Conservation (phyloP, 2,888 invertebrate species). For the Tetropium fuscum region DNA sequence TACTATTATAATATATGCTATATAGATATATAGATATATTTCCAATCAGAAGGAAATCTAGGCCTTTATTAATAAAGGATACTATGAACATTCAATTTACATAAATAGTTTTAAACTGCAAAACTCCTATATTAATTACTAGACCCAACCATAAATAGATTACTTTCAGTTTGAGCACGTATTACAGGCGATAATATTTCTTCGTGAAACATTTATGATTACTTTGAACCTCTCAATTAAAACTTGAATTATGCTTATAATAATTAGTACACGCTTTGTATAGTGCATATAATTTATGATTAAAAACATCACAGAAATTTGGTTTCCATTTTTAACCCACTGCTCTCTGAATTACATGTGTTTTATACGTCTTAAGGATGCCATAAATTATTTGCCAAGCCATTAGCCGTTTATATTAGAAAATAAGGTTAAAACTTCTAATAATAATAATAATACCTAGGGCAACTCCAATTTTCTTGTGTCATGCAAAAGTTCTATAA, state of each 20-base stretch:
- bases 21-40: too few species aligned
- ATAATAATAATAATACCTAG: slow-evolving; percentile 15
- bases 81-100: too few species aligned
- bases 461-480: too few species aligned
- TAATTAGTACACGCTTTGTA: slow-evolving; percentile 59
- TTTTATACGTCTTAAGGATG: slow-evolving; percentile 31
- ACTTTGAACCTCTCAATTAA: slow-evolving; percentile 58
- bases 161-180: slow-evolving; percentile 13
- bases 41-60: too few species aligned
- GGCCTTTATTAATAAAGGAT: too few species aligned
- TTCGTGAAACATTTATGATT: slow-evolving; percentile 55
- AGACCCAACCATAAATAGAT: slow-evolving; percentile 17
- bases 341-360: slow-evolving; percentile 44
- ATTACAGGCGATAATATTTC: slow-evolving; percentile 38
- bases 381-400: slow-evolving; percentile 30
- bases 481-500: too few species aligned
- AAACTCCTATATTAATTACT: slow-evolving; percentile 16
- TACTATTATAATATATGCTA: too few species aligned
- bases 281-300: slow-evolving; percentile 57
- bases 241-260: slow-evolving; percentile 59
- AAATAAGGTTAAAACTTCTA: slow-evolving; percentile 3
- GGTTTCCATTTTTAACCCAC: slow-evolving; percentile 48
- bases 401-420: slow-evolving; percentile 6
- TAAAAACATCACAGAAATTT: slow-evolving; percentile 59
- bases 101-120: slow-evolving; percentile 6